These are phyloP conservation scores for Galago senegalensis DNA, from an alignment of 2,797 vertebrate species.

Conservation along the genomic window DNA sequence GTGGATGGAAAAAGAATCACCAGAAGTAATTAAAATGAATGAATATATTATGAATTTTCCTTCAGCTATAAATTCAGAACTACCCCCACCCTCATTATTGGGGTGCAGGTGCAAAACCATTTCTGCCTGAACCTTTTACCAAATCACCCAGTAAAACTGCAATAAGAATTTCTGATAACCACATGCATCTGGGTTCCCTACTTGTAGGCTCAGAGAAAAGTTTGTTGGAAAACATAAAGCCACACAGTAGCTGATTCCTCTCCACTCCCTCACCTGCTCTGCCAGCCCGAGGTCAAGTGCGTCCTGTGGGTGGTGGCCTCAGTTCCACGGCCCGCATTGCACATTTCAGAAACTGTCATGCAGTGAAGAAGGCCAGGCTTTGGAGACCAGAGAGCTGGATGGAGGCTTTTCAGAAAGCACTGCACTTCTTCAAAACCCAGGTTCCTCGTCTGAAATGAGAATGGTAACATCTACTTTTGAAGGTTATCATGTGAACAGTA, in stretches of 20 bases:
- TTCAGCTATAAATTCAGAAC: neutral
- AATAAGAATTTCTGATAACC: neutral
- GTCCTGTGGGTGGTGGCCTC: too few species aligned
- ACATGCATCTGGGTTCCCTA: neutral
- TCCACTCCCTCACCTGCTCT: neutral
- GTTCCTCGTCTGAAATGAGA: neutral
- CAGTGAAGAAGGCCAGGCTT: neutral
- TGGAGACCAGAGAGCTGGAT: neutral
- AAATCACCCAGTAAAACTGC: neutral
- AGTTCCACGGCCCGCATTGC: too few species aligned
- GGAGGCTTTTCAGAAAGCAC: neutral
- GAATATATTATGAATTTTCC: neutral
- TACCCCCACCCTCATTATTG: neutral
- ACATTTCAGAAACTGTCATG: neutral
- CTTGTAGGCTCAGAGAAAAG: neutral
- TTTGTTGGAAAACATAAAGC: neutral
- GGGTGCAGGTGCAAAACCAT: neutral
- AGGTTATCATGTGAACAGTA: neutral
- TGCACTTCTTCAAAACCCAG: neutral
- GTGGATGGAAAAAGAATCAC: neutral
- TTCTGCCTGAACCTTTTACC: neutral
- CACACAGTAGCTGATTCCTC: neutral
- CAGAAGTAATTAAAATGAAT: neutral
- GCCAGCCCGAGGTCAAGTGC: neutral
- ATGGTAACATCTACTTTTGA: neutral